Conservation (phyloP, 2,797 vertebrate genomes). For the Acestrorhynchus altus region DNA sequence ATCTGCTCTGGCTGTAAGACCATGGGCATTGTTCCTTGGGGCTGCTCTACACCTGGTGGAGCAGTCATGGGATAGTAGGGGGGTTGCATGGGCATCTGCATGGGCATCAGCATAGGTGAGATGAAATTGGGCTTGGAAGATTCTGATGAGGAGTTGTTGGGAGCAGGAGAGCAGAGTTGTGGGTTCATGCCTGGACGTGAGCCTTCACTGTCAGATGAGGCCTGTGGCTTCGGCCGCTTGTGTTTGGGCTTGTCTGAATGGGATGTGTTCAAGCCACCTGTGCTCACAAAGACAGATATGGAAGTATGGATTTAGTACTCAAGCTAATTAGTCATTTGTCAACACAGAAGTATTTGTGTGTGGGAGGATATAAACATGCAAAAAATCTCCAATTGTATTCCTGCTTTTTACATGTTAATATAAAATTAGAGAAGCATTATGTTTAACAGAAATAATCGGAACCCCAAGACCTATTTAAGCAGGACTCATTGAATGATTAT, state of each 20-base stretch:
- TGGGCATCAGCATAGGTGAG: slow-evolving; percentile 63
- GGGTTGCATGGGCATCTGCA: slow-evolving; percentile 68
- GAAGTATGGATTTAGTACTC: neutral
- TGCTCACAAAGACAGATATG: slow-evolving; percentile 28
- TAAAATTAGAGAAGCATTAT: too few relatives aligned
- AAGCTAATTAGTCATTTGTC: neutral
- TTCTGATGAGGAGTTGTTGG: slow-evolving; percentile 75
- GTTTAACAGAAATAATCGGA: too few relatives aligned
- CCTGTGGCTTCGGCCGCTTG: slow-evolving; percentile 79
- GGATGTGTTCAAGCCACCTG: slow-evolving; percentile 71
- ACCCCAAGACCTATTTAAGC: too few relatives aligned
- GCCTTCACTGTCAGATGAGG: slow-evolving; percentile 71
- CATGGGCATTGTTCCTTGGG: slow-evolving; percentile 49
- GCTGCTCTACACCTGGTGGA: slow-evolving; percentile 60
- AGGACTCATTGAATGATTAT: too few relatives aligned
- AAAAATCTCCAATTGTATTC: too few relatives aligned
- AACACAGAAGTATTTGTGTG: too few relatives aligned
- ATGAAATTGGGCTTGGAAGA: slow-evolving; percentile 67
- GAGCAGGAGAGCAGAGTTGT: slow-evolving; percentile 50
- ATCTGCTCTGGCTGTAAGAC: slow-evolving; percentile 68
- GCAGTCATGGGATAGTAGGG: slow-evolving; percentile 60
- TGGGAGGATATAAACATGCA: too few relatives aligned
- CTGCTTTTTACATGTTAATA: too few relatives aligned
- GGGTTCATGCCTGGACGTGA: slow-evolving; percentile 62
- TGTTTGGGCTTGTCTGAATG: slow-evolving; percentile 77